Conservation (phyloP, 2,888 invertebrate genomes). For the Mayetiola destructor region DNA sequence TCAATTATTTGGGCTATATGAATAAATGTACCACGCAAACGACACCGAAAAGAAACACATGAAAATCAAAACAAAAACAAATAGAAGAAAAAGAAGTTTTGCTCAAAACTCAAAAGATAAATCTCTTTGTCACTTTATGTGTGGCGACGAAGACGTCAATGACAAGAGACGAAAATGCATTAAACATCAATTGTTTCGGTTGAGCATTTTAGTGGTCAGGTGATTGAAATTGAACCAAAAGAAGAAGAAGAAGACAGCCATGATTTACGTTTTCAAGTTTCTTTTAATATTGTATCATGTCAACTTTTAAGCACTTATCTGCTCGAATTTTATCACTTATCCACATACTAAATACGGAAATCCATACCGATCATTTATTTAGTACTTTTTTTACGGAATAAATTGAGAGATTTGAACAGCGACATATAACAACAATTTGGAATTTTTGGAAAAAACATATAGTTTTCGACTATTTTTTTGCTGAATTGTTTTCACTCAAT, state of each 20-base stretch:
- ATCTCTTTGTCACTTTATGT: constrained; percentile 3
- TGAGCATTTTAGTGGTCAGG: not conserved
- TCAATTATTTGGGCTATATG: not conserved
- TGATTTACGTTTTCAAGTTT: constrained; percentile 4
- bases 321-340: constrained; percentile 5
- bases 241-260: not conserved
- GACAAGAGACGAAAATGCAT: not conserved
- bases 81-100: not conserved
- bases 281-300: too few species aligned
- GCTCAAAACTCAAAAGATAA: constrained; percentile 1
- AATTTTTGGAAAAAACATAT: too few species aligned
- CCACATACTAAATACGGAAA: too few species aligned
- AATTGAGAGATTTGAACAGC: too few species aligned
- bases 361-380: too few species aligned
- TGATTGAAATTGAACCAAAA: not conserved
- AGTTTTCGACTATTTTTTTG: too few species aligned
- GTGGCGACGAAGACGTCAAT: not conserved
- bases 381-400: too few species aligned
- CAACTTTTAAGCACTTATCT: too few species aligned
- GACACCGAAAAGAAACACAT: not conserved
- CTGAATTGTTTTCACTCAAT: too few species aligned
- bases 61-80: not conserved
- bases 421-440: too few species aligned
- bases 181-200: constrained; percentile 7
- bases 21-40: constrained; percentile 9